Percentiles rank a stretch among this genome's conserved stretches.
Conservation (phyloP, 2,797 vertebrate species). For the Falco concolor region DNA sequence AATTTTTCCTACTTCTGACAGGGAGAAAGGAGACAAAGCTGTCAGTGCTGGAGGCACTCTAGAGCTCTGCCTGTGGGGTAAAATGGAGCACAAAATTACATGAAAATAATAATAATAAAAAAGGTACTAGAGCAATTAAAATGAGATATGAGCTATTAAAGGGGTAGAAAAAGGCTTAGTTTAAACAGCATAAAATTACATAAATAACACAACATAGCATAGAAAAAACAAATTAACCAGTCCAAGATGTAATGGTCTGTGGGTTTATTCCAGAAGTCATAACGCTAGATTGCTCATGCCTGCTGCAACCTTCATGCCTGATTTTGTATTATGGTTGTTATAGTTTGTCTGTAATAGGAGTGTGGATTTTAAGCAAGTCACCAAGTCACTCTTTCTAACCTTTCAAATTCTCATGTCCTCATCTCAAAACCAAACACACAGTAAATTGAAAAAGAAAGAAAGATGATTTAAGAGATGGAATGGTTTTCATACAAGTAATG, state of each 20-base stretch:
- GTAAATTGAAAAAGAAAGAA: not conserved
- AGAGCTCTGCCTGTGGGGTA: not conserved
- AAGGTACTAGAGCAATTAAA: not conserved
- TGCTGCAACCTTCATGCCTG: not conserved
- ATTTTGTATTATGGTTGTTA: not conserved
- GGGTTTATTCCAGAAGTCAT: not conserved
- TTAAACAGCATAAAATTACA: not conserved
- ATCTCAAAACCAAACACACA: not conserved
- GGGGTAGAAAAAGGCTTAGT: not conserved
- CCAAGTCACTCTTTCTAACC: not conserved
- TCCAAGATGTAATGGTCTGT: not conserved
- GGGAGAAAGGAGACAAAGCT: not conserved
- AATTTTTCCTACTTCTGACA: not conserved
- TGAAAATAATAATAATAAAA: not conserved
- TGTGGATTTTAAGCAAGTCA: not conserved
- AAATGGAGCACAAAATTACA: not conserved
- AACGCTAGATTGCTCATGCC: not conserved
- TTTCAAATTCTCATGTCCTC: not conserved
- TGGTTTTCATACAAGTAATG: not conserved
- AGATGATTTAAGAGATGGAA: not conserved
- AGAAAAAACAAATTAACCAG: not conserved
- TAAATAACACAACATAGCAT: not conserved
- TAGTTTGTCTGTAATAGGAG: not conserved
- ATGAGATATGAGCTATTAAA: not conserved
- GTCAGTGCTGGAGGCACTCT: not conserved